Evolutionary conservation across 2,113 vertebrate genomes (phyloP).

Genomic region (Tonatia bakeri): DNA sequence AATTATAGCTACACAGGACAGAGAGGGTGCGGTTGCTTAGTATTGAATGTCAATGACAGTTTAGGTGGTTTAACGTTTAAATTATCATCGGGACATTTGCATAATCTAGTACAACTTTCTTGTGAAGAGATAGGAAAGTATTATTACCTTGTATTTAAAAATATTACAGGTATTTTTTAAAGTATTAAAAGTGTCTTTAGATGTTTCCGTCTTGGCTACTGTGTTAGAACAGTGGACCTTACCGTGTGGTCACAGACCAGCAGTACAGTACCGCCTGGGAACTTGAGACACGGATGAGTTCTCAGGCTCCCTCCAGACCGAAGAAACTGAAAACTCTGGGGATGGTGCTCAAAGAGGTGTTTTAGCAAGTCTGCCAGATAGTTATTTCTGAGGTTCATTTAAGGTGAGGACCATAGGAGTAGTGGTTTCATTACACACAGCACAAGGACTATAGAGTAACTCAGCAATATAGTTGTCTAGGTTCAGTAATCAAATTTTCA

Average conservation of each 20-base stretch:
- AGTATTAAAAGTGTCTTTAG: not conserved
- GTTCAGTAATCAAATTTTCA: not conserved
- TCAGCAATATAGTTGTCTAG: not conserved
- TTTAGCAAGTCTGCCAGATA: not conserved
- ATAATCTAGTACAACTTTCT: conserved; percentile 8
- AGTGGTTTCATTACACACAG: not conserved
- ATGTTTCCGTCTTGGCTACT: not conserved
- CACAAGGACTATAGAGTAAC: not conserved
- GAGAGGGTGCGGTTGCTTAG: not conserved
- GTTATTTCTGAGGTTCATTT: not conserved
- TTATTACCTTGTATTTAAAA: not conserved
- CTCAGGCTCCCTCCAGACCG: not conserved
- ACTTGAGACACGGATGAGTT: not conserved
- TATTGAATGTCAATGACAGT: not conserved
- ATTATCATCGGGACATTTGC: conserved; percentile 2
- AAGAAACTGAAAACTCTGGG: not conserved
- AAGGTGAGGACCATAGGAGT: not conserved
- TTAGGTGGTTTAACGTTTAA: not conserved
- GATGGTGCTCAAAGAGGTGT: not conserved
- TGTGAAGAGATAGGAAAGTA: not conserved
- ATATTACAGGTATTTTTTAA: not conserved
- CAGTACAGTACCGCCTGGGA: not conserved
- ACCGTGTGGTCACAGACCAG: not conserved
- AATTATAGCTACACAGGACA: not conserved
- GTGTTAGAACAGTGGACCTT: not conserved